Percentiles rank a stretch among this genome's conserved stretches.
These are phyloP conservation scores for Bradysia coprophila DNA, from an alignment of 1,140 invertebrate genomes.

Conservation along the genomic window DNA sequence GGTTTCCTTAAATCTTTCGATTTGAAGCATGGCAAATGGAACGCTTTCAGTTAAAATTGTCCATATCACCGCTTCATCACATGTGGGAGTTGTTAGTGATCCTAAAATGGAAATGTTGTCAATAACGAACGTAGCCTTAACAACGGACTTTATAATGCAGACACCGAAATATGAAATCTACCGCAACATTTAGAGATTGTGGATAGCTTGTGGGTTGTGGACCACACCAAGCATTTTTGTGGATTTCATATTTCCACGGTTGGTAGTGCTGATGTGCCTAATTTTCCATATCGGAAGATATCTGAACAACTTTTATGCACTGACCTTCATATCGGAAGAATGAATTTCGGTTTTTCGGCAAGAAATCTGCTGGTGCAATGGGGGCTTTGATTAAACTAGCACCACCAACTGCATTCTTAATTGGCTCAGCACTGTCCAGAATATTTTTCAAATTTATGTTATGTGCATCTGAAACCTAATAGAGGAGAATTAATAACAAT, in stretches of 20 bases:
- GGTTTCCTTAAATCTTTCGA: slow-evolving; percentile 23
- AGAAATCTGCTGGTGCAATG: slow-evolving; percentile 24
- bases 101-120: no score
- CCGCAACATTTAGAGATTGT: no score
- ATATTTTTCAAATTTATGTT: slow-evolving; percentile 28
- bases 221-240: no score
- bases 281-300: no score
- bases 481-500: no score
- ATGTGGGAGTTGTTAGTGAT: slow-evolving; percentile 56
- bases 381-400: slow-evolving; percentile 9
- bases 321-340: slow-evolving; percentile 51
- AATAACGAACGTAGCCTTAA: no score
- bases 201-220: no score
- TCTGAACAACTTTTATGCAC: no score
- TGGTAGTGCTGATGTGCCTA: no score
- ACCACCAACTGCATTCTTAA: slow-evolving; percentile 16
- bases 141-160: no score
- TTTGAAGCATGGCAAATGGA: slow-evolving; percentile 34
- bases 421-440: slow-evolving; percentile 14
- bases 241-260: no score
- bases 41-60: slow-evolving; percentile 41
- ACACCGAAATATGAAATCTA: no score
- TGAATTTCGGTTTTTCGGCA: slow-evolving; percentile 29
- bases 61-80: slow-evolving; percentile 54
- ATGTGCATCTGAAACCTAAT: slow-evolving; percentile 20